Base-by-base conservation (phyloP, 2,113 vertebrate genomes). In the Lophura nycthemera region DNA sequence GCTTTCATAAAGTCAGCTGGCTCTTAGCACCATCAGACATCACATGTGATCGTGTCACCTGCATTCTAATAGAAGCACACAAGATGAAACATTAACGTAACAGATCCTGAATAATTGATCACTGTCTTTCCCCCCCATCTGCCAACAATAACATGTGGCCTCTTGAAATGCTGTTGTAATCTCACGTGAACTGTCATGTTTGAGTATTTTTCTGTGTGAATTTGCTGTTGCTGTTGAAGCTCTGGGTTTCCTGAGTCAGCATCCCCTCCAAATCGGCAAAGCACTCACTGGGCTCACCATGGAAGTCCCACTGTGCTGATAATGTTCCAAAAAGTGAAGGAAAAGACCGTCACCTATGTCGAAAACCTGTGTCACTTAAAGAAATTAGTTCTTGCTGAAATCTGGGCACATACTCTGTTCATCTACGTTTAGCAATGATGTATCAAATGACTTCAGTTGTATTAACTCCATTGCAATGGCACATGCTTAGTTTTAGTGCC, bases 241-340 rank as follows among this genome's bases (percentile, higher is more conserved):
- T 66, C 59, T 4, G 71, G 25, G 75, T 79, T 47, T 74, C 61
- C 45, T 1, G 34, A 57, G 27, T 12, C 2, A 0, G 48, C 64
- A 89, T 50, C 38, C 10, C 10, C 7, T 70, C 48, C 67, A 72
- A 48, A 82, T n/a, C 38, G 61, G 74, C 52, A 77, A 50, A 74
- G 10, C 36, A 5, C 60, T 61, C 32, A 40, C 0, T 79, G 34
- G 20, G 59, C 75, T 83, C 78, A 91, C 40, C 20, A 3, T 3
- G 12, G 88, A 74, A 8, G 4, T 50, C 45, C 19, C 24, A 20
- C 54, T 4, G 6, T 63, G 40, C n/a, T 77, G 48, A 17, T 54
- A 73, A 67, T 29, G 75, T 76, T 13, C 18, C 36, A 73, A 91
- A 94, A 74, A 56, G 22, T 20, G 79, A 94, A 83, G 56, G 83